Percentiles rank a stretch among this genome's conserved stretches.
Conservation (phyloP, 2,113 vertebrate genomes). For the Noturus placidus region DNA sequence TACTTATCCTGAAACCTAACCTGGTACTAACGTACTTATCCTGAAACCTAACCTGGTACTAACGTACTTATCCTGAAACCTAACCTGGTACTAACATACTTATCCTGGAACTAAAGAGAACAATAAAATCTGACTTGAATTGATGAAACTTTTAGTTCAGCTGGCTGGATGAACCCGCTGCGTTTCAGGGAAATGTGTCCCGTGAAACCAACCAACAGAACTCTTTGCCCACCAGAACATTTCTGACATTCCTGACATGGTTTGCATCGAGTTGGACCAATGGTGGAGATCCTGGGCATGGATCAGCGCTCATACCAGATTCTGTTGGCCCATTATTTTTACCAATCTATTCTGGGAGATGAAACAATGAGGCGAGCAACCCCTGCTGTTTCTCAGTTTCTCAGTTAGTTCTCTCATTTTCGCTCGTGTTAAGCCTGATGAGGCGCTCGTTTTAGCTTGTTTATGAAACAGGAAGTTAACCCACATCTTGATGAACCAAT, state of each 20-base stretch:
- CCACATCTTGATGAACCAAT: background rate
- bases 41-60: background rate
- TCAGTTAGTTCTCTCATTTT: background rate
- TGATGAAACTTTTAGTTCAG: background rate
- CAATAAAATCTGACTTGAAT: background rate
- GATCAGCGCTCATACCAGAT: background rate
- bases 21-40: background rate
- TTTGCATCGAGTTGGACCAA: constrained; percentile 61
- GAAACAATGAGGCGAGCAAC: constrained; percentile 47
- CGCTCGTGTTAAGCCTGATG: background rate
- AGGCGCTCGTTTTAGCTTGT: background rate
- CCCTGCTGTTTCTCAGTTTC: constrained; percentile 17
- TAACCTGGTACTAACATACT: background rate
- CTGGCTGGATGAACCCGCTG: background rate
- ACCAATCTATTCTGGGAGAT: background rate
- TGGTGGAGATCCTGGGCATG: constrained; percentile 27
- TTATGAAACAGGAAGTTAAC: background rate
- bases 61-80: background rate
- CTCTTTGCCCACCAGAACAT: constrained; percentile 52
- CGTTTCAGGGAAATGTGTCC: background rate
- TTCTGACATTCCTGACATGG: constrained; percentile 67
- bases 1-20: background rate
- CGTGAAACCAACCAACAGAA: constrained; percentile 38
- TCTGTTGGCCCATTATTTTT: background rate
- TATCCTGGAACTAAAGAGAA: background rate